Base-by-base conservation (phyloP, 2,888 invertebrate species). In the Limnephilus auricula region DNA sequence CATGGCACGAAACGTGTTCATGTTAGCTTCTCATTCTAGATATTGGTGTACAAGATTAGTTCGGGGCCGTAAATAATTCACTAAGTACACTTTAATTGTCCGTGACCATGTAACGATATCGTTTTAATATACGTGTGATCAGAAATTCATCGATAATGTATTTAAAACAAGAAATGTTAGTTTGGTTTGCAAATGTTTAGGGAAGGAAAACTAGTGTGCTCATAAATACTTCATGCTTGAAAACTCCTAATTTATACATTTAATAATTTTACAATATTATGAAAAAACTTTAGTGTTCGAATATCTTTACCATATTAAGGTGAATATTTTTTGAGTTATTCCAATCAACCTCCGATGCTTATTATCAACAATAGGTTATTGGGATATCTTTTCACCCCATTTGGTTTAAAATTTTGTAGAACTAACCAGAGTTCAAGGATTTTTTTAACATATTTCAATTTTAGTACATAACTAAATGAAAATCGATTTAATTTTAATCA, bases 1-100 rank as follows among this genome's bases (percentile, higher is more conserved):
- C 34, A 18, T 82, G 50, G 40, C 50, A 32, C 83, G 82, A 83
- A 89, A 89, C 15, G n/a, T 65, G 32, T 89, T 31, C 80, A 45
- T 79, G 89, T 18, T 32, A 10, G 65, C n/a, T 65, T n/a, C 65
- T 65, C 65, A 65, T 65, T 65, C 9, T 1, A 65, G 6, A 65
- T 65, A 65, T 65, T 65, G 65, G 25, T 25, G 9, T 65, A 65
- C 65, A 65, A 25, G n/a, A 65, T 65, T 65, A 65, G 25, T n/a
- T 25, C 6, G 9, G n/a, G n/a, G 65, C n/a, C 65, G n/a, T 65
- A 65, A 65, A 65, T 65, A 65, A 65, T 65, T n/a, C 65, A 25
- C 65, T 65, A n/a, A 65, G 25, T 4, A 65, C n/a, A 65, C 65
- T 65, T 65, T 65, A 65, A 65, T 9, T 65, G 25, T 25, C 65